A percentile compares a stretch with the other conserved stretches of the same genome.
These are phyloP conservation scores for Sebastes trivittatus DNA, from an alignment of 2,797 vertebrate genomes.

Conservation along the genomic window DNA sequence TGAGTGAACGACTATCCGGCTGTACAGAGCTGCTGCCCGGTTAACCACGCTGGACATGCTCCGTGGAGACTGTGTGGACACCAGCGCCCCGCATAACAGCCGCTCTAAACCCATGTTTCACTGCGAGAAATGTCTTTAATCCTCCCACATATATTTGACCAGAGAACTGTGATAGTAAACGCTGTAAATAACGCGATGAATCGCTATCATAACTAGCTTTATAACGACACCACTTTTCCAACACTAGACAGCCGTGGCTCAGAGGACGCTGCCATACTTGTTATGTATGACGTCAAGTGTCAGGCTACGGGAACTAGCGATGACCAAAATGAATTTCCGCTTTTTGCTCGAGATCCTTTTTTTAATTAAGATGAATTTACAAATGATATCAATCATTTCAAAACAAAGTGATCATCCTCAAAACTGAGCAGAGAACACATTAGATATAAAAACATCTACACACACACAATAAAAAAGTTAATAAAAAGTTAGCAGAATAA, in stretches of 20 bases:
- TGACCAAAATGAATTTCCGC: constrained; percentile 23
- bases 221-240: too few relatives aligned
- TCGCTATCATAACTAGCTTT: background rate
- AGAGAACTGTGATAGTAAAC: fast-evolving
- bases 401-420: too few relatives aligned
- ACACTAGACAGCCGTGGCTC: fast-evolving
- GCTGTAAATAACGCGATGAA: too few relatives aligned
- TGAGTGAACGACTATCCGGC: background rate
- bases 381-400: too few relatives aligned
- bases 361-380: fast-evolving
- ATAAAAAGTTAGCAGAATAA: too few relatives aligned
- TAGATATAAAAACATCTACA: too few relatives aligned
- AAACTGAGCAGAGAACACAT: too few relatives aligned
- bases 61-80: background rate
- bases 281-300: constrained; percentile 22
- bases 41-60: background rate
- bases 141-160: fast-evolving
- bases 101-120: constrained; percentile 67
- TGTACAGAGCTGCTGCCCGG: background rate
- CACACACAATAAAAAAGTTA: too few relatives aligned
- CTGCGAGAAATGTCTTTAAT: fast-evolving
- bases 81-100: constrained; percentile 45
- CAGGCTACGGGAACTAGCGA: constrained; percentile 39
- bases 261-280: constrained; percentile 69
- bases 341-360: too few relatives aligned